phyloP scores from a whole-genome alignment of 2,797 vertebrate genomes.

The Macrochelys suwanniensis region DNA sequence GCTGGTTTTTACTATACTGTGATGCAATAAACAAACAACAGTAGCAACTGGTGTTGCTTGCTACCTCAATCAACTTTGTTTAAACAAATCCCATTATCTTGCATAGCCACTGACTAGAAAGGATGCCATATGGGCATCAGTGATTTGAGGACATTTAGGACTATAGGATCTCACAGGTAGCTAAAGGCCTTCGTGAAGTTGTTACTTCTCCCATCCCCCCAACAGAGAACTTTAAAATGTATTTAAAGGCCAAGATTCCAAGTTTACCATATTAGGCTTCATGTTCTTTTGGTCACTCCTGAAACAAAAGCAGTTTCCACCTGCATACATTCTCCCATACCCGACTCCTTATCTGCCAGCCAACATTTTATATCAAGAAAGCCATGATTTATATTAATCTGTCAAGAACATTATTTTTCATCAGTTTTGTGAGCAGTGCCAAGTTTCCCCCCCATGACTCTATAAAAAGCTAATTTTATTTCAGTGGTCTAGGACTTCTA shows the following conservation, averaged over 20 bases:
- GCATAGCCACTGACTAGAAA: not conserved
- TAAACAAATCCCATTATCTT: not conserved
- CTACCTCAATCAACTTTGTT: not conserved
- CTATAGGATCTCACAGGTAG: constrained; percentile 34
- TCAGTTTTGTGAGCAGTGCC: constrained; percentile 59
- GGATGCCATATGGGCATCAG: not conserved
- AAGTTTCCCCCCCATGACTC: constrained; percentile 53
- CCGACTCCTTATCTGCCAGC: constrained; percentile 54
- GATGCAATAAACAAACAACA: not conserved
- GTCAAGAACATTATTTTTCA: constrained; percentile 69
- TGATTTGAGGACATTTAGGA: not conserved
- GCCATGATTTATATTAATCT: constrained; percentile 67
- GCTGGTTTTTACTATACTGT: not conserved
- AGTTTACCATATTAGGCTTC: constrained; percentile 30
- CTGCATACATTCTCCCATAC: constrained; percentile 57
- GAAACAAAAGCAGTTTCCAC: constrained; percentile 73
- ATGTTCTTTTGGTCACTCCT: constrained; percentile 55
- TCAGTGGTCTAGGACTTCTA: constrained; percentile 58
- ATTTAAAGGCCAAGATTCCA: constrained; percentile 67
- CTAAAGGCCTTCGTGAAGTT: constrained; percentile 14
- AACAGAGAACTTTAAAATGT: constrained; percentile 63
- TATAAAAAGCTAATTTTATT: constrained; percentile 61
- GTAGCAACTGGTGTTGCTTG: not conserved
- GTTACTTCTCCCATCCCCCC: not conserved
- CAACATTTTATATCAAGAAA: constrained; percentile 71